These are phyloP conservation scores for Halcyon smyrnensis DNA, from an alignment of 2,797 vertebrate species.

Conservation along the genomic window DNA sequence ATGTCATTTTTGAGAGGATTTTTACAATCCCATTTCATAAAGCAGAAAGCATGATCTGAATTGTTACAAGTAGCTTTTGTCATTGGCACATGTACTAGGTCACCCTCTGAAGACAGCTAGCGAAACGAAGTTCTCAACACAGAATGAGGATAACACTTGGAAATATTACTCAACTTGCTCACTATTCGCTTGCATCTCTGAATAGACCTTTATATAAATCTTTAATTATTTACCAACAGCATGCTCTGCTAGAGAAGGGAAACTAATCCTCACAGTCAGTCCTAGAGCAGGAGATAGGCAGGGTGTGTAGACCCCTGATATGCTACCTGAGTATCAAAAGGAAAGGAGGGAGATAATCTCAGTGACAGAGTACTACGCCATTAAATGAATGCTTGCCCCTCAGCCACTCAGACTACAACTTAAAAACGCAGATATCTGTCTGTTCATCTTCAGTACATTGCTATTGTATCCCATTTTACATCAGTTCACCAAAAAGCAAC, in stretches of 20 bases:
- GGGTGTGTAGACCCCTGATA: not conserved
- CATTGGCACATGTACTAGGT: conserved; percentile 65
- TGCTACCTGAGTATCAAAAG: not conserved
- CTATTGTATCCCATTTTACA: not conserved
- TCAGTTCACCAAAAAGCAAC: not conserved
- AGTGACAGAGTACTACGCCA: not conserved
- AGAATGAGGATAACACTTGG: not conserved
- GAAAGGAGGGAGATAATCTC: not conserved
- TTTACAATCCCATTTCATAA: conserved; percentile 79
- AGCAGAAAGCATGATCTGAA: conserved; percentile 76
- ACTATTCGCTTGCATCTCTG: not conserved
- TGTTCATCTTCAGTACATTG: not conserved
- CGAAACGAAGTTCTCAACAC: conserved; percentile 48
- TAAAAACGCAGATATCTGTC: not conserved
- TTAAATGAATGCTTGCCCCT: not conserved
- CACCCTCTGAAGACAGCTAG: conserved; percentile 50
- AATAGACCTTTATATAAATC: not conserved
- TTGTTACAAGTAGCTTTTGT: conserved; percentile 75
- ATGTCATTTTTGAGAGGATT: conserved; percentile 81
- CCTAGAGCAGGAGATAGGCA: not conserved
- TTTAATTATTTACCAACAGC: not conserved
- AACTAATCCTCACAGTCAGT: not conserved
- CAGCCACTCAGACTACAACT: not conserved
- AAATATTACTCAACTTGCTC: not conserved
- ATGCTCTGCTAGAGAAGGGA: not conserved